These are phyloP conservation scores for Rhopilema esculentum DNA, from an alignment of 30 jellyfish, hydroid and myxozoan genomes.

Conservation along the genomic window DNA sequence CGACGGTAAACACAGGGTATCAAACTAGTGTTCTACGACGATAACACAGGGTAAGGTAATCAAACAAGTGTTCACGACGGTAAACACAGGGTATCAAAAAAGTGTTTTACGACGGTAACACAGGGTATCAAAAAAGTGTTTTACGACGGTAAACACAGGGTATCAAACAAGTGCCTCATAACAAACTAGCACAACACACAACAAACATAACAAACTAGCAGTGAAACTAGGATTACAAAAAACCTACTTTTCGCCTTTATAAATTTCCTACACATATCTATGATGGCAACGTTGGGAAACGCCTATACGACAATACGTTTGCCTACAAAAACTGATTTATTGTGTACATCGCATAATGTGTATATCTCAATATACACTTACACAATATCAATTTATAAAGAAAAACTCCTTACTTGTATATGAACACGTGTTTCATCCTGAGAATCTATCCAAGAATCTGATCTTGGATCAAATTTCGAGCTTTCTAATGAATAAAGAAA, in stretches of 20 bases:
- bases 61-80: background rate
- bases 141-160: background rate
- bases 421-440: slow-evolving; percentile 5
- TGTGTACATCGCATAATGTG: too few species aligned
- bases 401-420: slow-evolving; percentile 15
- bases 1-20: background rate
- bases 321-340: too few species aligned
- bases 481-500: background rate
- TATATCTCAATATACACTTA: too few species aligned
- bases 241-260: too few species aligned
- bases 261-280: too few species aligned
- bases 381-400: too few species aligned
- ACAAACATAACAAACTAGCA: too few species aligned
- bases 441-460: slow-evolving; percentile 3
- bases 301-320: too few species aligned
- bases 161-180: background rate
- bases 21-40: background rate
- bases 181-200: too few species aligned
- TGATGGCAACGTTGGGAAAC: too few species aligned
- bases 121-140: background rate
- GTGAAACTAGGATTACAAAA: too few species aligned
- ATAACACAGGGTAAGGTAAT: background rate
- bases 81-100: background rate
- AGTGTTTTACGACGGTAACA: background rate
- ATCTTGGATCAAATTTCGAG: slow-evolving; percentile 37